These are phyloP conservation scores for Nudaria mundana DNA, from an alignment of 2,888 invertebrate genomes.

Conservation along the genomic window DNA sequence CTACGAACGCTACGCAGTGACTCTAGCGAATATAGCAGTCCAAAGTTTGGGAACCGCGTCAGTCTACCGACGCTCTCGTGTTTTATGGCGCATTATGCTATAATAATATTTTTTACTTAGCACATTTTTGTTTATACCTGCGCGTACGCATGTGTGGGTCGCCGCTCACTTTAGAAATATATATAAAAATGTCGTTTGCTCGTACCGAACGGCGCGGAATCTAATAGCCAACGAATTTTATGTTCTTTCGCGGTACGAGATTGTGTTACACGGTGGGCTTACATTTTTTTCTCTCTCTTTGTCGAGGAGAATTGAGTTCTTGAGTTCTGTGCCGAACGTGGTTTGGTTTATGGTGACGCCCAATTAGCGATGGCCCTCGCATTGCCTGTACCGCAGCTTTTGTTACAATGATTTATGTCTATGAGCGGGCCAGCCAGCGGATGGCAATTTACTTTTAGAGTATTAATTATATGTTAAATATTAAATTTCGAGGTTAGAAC, in stretches of 20 bases:
- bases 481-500: conserved; percentile 39
- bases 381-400: conserved; percentile 53
- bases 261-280: conserved; percentile 60
- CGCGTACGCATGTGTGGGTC: conserved; percentile 32
- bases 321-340: conserved; percentile 42
- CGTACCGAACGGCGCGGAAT: conserved; percentile 50
- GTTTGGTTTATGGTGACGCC: conserved; percentile 49
- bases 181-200: conserved; percentile 67
- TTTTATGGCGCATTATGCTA: conserved; percentile 77
- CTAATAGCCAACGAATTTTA: conserved; percentile 67
- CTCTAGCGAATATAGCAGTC: too few species aligned
- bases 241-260: conserved; percentile 70
- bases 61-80: conserved; percentile 51
- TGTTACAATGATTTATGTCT: conserved; percentile 72
- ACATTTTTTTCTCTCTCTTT: conserved; percentile 49
- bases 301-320: conserved; percentile 49
- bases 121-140: conserved; percentile 70
- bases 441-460: conserved; percentile 39
- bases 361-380: conserved; percentile 56
- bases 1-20: conserved; percentile 38
- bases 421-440: conserved; percentile 30
- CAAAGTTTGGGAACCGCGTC: conserved; percentile 58
- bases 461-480: conserved; percentile 41
- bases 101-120: conserved; percentile 81
- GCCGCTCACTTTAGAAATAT: conserved; percentile 40